A percentile compares a stretch with the other conserved stretches of the same genome.
phyloP scores from a whole-genome alignment of 2,888 invertebrate species.

The Oligia fasciuncula region DNA sequence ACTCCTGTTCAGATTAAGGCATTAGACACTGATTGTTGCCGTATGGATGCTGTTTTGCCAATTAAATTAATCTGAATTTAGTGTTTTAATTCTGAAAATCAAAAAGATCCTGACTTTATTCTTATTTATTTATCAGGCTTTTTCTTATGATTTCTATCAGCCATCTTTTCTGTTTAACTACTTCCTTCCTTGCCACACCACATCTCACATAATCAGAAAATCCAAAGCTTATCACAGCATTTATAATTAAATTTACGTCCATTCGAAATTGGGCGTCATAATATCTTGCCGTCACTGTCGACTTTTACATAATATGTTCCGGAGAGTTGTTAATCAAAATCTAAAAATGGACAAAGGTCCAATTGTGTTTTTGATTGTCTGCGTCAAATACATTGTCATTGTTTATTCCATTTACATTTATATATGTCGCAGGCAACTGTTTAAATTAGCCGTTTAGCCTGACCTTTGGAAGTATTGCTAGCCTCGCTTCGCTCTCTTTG shows the following conservation, averaged over 20 bases:
- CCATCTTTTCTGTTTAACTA: not conserved
- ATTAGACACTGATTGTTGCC: conserved; percentile 57
- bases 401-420: too few species aligned
- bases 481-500: too few species aligned
- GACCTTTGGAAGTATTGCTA: too few species aligned
- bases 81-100: not conserved
- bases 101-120: not conserved
- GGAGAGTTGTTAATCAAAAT: not conserved
- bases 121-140: too few species aligned
- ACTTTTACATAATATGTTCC: not conserved
- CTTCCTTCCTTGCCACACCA: too few species aligned
- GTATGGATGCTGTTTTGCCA: conserved; percentile 19
- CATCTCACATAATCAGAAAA: not conserved
- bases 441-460: too few species aligned
- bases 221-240: not conserved
- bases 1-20: conserved; percentile 62
- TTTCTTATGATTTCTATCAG: too few species aligned
- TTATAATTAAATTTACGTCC: not conserved
- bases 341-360: not conserved
- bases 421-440: too few species aligned
- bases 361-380: not conserved
- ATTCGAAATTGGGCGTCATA: not conserved
- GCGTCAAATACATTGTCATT: not conserved
- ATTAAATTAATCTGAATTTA: not conserved
- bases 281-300: not conserved